A percentile compares a stretch with the other conserved stretches of the same genome.
Conservation (phyloP, 2,888 invertebrate genomes). For the Galerucella nymphaeae region DNA sequence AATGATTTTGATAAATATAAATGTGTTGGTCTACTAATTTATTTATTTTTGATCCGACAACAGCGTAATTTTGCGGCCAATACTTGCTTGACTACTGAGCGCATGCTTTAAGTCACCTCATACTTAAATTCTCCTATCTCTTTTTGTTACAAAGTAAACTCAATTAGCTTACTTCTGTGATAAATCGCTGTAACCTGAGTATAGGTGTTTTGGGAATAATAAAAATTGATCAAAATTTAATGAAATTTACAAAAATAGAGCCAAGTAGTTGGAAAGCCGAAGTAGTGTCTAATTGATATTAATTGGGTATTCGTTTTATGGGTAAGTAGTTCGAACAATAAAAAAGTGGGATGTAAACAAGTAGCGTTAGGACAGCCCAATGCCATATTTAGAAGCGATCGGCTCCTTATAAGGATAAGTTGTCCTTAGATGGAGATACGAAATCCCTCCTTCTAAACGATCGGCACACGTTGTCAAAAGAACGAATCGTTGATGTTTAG, state of each 20-base stretch:
- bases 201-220: slow-evolving; percentile 55
- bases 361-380: slow-evolving; percentile 73
- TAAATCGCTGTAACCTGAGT: slow-evolving; percentile 54
- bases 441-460: slow-evolving; percentile 75
- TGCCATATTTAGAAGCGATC: slow-evolving; percentile 85
- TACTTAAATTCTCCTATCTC: slow-evolving; percentile 54
- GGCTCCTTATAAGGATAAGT: slow-evolving; percentile 85
- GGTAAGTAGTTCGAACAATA: slow-evolving; percentile 31
- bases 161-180: slow-evolving; percentile 42
- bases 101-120: slow-evolving; percentile 52
- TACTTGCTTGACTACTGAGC: slow-evolving; percentile 58
- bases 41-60: slow-evolving; percentile 23
- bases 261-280: background rate
- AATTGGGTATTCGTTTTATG: background rate
- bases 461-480: slow-evolving; percentile 53
- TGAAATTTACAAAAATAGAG: background rate
- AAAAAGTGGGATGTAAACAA: slow-evolving; percentile 64
- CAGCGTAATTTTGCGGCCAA: slow-evolving; percentile 59
- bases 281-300: background rate
- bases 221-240: slow-evolving; percentile 26
- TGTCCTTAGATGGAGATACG: slow-evolving; percentile 83
- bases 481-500: slow-evolving; percentile 42
- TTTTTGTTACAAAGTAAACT: slow-evolving; percentile 47
- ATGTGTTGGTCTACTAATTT: background rate
- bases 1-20: background rate